Conservation (phyloP, 2,113 vertebrate species). For the Sisor rabdophorus region DNA sequence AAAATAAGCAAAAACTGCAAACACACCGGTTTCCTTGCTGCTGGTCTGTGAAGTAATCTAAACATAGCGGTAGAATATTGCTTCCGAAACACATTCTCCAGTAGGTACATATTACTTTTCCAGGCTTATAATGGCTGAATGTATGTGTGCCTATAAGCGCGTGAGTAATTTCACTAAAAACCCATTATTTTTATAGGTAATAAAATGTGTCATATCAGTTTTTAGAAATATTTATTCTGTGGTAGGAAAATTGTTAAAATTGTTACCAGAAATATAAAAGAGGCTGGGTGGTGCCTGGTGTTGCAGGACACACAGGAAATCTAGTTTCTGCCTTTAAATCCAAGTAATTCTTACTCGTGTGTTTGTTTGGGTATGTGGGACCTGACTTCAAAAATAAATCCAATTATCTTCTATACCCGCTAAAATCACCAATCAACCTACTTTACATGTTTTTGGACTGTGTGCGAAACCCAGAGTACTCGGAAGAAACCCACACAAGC, state of each 20-base stretch:
- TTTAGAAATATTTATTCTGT: neutral
- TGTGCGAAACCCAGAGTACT: too few relatives aligned
- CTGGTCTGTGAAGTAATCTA: neutral
- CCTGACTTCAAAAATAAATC: too few relatives aligned
- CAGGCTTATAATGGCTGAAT: neutral
- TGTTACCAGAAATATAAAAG: neutral
- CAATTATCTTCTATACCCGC: too few relatives aligned
- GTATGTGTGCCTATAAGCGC: neutral
- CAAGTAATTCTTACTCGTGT: neutral
- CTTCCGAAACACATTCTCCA: neutral
- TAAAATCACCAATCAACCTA: too few relatives aligned
- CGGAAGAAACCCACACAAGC: too few relatives aligned
- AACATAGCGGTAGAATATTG: neutral
- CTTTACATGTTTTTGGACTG: too few relatives aligned
- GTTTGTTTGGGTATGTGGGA: too few relatives aligned
- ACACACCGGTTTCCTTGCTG: neutral
- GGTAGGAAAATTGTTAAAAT: neutral
- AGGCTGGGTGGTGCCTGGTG: neutral
- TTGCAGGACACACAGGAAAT: constrained; percentile 3
- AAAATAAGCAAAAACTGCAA: neutral
- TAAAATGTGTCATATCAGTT: neutral
- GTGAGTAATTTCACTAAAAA: neutral
- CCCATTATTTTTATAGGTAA: neutral
- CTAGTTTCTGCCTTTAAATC: neutral
- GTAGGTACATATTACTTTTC: neutral